phyloP scores from a whole-genome alignment of 2,113 vertebrate species.

The Choloepus hoffmanni region DNA sequence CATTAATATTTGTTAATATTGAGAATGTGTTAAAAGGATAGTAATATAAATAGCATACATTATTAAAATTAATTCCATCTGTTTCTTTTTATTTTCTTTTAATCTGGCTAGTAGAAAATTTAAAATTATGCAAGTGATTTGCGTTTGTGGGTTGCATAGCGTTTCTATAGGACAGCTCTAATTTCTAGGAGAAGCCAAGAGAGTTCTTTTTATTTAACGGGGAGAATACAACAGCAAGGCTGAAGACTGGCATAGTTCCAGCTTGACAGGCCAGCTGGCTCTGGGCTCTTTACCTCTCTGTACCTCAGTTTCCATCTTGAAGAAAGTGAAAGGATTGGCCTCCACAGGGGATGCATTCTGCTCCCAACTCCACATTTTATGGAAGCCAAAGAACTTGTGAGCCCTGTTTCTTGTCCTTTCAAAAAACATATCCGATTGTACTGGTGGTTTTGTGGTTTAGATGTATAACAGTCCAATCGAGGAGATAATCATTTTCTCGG shows the following conservation, averaged over 20 bases:
- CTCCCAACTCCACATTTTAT: neutral
- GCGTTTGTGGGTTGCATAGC: too few relatives aligned
- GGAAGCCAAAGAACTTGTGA: neutral
- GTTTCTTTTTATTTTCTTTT: neutral
- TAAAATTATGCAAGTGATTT: neutral
- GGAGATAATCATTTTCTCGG: neutral
- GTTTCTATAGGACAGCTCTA: neutral
- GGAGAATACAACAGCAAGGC: neutral
- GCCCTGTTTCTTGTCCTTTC: neutral
- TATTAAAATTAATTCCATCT: neutral
- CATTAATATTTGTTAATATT: neutral
- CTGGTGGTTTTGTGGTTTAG: constrained; percentile 23
- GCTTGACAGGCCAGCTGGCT: neutral
- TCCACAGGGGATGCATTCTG: neutral
- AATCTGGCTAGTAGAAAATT: neutral
- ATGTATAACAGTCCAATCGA: neutral
- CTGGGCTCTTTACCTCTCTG: neutral
- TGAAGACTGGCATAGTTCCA: neutral
- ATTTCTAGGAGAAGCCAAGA: neutral
- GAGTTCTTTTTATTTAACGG: neutral
- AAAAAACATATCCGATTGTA: neutral
- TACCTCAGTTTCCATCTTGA: neutral
- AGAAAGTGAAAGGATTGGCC: neutral
- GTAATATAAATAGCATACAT: neutral
- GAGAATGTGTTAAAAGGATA: neutral